Evolutionary conservation across 2,113 vertebrate species (phyloP), one percentile per base, ranked within the genome.

Genomic region (Proterorhinus semilunaris): DNA sequence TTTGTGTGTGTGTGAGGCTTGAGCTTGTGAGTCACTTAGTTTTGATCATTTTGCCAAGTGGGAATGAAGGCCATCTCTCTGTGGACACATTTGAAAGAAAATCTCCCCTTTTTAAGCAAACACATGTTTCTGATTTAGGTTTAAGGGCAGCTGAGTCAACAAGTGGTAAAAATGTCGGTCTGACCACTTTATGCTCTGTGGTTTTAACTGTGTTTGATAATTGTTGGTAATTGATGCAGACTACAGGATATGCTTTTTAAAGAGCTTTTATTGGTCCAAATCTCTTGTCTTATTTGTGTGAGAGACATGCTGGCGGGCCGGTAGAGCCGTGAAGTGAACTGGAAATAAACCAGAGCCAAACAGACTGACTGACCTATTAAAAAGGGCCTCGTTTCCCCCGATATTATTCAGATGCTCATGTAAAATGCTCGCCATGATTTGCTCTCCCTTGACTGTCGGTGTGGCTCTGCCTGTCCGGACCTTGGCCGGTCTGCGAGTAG

Each of bases 311-410:
- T 67, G 68, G 71, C 45, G 51, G 69, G 51, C 42, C 1, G 55
- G 63, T 42, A 73, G 69, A 73, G 58, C 52, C 68, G 74, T 82
- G 84, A 86, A 86, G 79, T 88, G 83, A 88, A 85, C 82, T 89
- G 75, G 87, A 89, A 87, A 77, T 82, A 89, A 87, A 81, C 66
- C 55, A 82, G 71, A 77, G 68, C 65, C 68, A 84, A 75, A 72
- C 76, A 85, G 78, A 87, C 81, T 76, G 73, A 69, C 67, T 88
- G 87, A 85, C 88, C 88, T 81, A 88, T 81, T 89, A 88, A 85
- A 86, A 77, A 76, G 74, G 62, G 67, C 65, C 11, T 63, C 46
- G 21, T 11, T 51, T 9, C 13, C 52, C 55, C 58, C 58, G 42
- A 8, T 42, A 61, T 15, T 61, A 61, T 44, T 45, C 58, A 61